Evolutionary conservation across 2,113 vertebrate genomes (phyloP).

Genomic region (Steatornis caripensis): DNA sequence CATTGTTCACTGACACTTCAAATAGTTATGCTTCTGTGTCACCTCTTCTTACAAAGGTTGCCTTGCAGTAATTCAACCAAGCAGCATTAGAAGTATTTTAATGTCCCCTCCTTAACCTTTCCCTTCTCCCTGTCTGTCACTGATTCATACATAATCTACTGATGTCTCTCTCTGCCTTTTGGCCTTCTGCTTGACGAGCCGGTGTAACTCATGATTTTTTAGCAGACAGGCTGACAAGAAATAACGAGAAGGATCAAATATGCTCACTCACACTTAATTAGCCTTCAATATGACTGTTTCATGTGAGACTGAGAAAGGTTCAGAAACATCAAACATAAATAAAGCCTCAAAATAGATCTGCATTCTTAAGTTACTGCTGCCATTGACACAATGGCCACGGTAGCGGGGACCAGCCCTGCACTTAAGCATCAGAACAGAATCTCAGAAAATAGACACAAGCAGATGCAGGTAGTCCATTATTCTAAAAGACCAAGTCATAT

Average conservation of each 20-base stretch:
- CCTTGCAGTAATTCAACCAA: conserved; percentile 6
- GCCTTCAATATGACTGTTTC: not conserved
- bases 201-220: not conserved
- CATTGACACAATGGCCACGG: not conserved
- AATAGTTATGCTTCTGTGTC: not conserved
- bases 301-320: not conserved
- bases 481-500: not conserved
- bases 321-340: not conserved
- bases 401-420: not conserved
- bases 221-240: not conserved
- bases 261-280: not conserved
- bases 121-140: not conserved
- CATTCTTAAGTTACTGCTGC: not conserved
- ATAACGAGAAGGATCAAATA: not conserved
- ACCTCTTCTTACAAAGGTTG: not conserved
- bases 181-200: not conserved
- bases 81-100: not conserved
- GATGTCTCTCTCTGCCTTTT: not conserved
- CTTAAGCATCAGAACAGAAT: not conserved
- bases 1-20: not conserved
- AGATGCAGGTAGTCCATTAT: not conserved
- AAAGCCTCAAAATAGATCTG: not conserved
- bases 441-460: not conserved
- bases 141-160: not conserved
- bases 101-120: not conserved